Evolutionary conservation across 2,113 vertebrate genomes (phyloP).

Genomic region (Indicator maculatus): DNA sequence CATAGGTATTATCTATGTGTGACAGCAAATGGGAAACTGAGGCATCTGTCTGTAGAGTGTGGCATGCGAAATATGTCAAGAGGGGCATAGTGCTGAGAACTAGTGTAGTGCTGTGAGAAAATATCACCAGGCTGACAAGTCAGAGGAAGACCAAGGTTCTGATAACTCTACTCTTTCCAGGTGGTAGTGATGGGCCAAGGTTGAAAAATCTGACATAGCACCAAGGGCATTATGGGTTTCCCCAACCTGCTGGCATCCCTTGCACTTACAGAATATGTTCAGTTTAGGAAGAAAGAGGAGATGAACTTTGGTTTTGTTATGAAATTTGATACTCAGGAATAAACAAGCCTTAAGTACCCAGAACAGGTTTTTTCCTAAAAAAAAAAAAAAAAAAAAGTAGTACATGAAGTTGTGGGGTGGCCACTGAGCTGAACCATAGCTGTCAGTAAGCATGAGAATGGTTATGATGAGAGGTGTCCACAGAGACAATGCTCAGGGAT

Average conservation of each 20-base stretch:
- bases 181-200: fast-evolving
- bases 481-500: background rate
- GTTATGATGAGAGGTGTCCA: background rate
- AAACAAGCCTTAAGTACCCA: background rate
- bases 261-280: background rate
- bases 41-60: background rate
- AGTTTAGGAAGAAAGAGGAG: background rate
- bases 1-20: background rate
- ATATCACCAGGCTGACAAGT: background rate
- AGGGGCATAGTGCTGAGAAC: background rate
- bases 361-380: fast-evolving
- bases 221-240: background rate
- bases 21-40: background rate
- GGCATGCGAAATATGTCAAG: background rate
- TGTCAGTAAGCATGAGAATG: background rate
- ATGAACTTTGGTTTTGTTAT: background rate
- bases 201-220: background rate
- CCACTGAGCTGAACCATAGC: background rate
- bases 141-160: background rate
- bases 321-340: background rate
- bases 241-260: background rate
- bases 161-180: background rate
- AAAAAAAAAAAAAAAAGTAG: background rate
- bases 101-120: background rate
- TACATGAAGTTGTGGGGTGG: background rate